These are phyloP conservation scores for Pollenia labialis DNA, from an alignment of 2,888 invertebrate genomes.

Conservation along the genomic window DNA sequence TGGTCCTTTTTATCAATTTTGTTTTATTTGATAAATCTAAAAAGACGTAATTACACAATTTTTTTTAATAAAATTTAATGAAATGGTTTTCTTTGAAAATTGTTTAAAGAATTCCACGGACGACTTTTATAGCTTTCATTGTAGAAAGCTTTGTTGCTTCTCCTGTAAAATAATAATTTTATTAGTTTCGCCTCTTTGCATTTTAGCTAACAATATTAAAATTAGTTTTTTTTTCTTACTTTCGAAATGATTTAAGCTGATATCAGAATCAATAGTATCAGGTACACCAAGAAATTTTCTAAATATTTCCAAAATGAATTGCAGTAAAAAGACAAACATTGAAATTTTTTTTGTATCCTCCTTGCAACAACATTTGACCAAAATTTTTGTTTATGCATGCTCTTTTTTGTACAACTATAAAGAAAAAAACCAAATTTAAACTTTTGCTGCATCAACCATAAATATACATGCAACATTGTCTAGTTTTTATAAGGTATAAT, in stretches of 20 bases:
- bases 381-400: neutral
- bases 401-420: neutral
- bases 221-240: neutral
- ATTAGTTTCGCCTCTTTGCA: too few relatives aligned
- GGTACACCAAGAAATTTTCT: neutral
- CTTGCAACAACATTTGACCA: neutral
- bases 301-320: neutral
- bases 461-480: conserved; percentile 48
- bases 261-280: neutral
- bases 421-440: neutral
- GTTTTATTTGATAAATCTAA: too few relatives aligned
- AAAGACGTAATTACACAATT: too few relatives aligned
- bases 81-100: too few relatives aligned
- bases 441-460: conserved; percentile 55
- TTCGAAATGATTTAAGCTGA: neutral
- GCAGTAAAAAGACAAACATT: neutral
- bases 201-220: too few relatives aligned
- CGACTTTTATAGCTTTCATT: too few relatives aligned
- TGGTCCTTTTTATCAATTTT: too few relatives aligned
- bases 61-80: too few relatives aligned
- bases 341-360: neutral
- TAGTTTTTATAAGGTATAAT: neutral
- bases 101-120: too few relatives aligned
- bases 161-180: too few relatives aligned
- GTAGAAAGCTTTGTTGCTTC: too few relatives aligned